Evolutionary conservation across 2,113 vertebrate genomes (phyloP).

Genomic region (Alligator mississippiensis): DNA sequence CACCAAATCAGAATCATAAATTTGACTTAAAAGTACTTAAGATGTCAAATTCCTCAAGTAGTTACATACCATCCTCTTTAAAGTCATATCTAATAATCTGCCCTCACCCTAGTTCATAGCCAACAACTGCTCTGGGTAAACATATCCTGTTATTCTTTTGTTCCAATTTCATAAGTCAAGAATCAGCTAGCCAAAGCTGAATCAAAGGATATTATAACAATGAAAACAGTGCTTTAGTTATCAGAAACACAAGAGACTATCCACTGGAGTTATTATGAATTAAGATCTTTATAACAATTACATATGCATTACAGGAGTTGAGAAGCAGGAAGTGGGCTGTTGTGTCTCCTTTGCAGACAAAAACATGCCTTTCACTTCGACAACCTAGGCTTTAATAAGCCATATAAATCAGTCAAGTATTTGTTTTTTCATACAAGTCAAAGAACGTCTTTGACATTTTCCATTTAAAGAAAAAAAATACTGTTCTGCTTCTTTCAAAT

Average conservation of each 20-base stretch:
- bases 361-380: not conserved
- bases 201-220: not conserved
- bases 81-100: not conserved
- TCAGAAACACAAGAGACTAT: not conserved
- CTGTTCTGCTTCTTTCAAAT: not conserved
- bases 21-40: not conserved
- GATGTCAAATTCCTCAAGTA: not conserved
- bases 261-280: not conserved
- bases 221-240: not conserved
- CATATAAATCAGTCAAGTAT: not conserved
- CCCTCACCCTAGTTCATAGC: not conserved
- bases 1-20: not conserved
- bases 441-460: no score
- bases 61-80: not conserved
- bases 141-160: conserved; percentile 68
- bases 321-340: not conserved
- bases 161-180: conserved; percentile 39
- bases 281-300: not conserved
- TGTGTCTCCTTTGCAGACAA: not conserved
- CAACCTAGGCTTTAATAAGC: not conserved
- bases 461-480: no score
- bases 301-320: not conserved
- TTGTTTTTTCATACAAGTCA: not conserved
- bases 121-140: conserved; percentile 37
- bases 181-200: conserved; percentile 28